phyloP scores from a whole-genome alignment of 2,113 vertebrate species.

The Hydrochoerus hydrochaeris region DNA sequence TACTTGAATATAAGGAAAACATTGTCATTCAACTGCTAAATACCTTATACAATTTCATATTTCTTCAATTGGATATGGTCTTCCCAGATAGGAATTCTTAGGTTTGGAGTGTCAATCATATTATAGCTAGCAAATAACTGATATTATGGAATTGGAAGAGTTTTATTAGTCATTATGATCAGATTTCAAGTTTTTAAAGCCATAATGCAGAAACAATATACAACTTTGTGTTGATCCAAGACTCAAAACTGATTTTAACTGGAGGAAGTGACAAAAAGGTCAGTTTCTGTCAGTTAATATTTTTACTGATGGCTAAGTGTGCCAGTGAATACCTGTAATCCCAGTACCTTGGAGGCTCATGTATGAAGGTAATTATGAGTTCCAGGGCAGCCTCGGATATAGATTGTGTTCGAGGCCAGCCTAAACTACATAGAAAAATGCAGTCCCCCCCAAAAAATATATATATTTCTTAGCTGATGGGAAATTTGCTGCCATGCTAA shows the following conservation, averaged over 20 bases:
- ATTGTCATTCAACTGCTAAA: background rate
- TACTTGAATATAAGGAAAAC: background rate
- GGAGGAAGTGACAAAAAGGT: background rate
- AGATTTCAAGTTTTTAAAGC: constrained; percentile 6
- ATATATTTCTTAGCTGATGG: background rate
- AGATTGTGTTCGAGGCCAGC: background rate
- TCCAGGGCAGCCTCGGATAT: background rate
- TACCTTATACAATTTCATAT: background rate
- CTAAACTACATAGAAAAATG: background rate
- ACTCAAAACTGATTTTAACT: constrained; percentile 26
- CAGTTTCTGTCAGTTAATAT: background rate
- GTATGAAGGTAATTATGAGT: background rate
- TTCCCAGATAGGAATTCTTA: background rate
- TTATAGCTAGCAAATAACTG: background rate
- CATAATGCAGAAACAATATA: background rate
- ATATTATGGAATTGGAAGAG: background rate
- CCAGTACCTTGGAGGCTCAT: background rate
- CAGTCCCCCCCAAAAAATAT: no score
- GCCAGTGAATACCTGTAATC: background rate
- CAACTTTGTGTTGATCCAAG: background rate
- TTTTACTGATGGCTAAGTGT: background rate
- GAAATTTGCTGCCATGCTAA: background rate
- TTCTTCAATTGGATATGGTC: background rate
- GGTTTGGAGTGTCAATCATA: background rate
- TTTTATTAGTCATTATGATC: background rate